phyloP scores from a whole-genome alignment of 2,113 vertebrate genomes.

The Dromaius novaehollandiae region DNA sequence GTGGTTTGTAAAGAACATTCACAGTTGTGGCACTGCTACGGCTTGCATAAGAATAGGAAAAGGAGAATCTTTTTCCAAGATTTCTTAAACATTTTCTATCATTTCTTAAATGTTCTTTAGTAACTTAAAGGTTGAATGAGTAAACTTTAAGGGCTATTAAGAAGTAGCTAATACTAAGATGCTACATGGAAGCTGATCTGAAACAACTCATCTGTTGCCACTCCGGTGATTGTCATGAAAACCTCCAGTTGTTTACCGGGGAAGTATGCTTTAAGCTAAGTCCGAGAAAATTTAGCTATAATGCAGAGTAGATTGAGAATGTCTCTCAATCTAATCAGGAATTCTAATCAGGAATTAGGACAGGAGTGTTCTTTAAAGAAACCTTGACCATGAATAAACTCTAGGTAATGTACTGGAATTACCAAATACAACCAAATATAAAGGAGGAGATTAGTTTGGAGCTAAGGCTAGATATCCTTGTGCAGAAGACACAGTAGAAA shows the following conservation, averaged over 20 bases:
- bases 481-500: background rate
- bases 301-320: background rate
- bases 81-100: too few species aligned
- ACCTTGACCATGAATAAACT: background rate
- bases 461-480: background rate
- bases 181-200: background rate
- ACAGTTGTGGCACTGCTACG: background rate
- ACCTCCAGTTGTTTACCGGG: background rate
- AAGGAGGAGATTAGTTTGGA: background rate
- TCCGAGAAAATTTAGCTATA: background rate
- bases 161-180: background rate
- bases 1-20: background rate
- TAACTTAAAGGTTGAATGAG: background rate
- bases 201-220: background rate
- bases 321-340: too few species aligned
- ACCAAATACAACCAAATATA: background rate
- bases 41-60: background rate
- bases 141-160: background rate
- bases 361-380: background rate
- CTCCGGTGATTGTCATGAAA: background rate
- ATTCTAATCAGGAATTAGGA: background rate
- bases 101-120: background rate
- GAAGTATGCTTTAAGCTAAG: background rate
- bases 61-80: too few species aligned
- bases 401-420: background rate